Conservation (phyloP, 92 coral and sea anemone species). For the Phenganax stokvisi region DNA sequence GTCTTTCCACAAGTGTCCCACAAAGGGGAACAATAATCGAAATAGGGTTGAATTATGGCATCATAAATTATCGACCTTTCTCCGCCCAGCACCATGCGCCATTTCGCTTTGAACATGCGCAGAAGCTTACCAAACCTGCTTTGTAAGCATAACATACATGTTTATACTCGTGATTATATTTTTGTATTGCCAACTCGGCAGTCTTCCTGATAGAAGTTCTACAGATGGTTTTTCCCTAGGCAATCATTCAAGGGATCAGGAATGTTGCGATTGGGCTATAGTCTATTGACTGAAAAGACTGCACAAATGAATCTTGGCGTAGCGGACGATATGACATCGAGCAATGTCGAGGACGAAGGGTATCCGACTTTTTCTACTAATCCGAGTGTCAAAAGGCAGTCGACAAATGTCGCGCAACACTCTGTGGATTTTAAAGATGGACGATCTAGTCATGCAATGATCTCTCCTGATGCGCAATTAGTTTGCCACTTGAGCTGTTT, state of each 20-base stretch:
- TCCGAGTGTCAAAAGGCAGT: no score
- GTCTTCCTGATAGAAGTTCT: neutral
- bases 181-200: neutral
- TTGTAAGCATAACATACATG: no score
- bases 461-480: neutral
- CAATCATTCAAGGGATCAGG: neutral
- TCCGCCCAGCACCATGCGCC: no score
- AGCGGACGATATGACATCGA: neutral
- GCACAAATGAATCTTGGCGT: neutral
- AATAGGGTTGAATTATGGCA: no score
- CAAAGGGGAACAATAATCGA: no score
- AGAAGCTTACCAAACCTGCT: neutral
- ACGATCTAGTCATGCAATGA: neutral
- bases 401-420: no score
- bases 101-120: no score
- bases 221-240: neutral
- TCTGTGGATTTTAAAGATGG: neutral
- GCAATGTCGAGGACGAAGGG: neutral
- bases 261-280: neutral
- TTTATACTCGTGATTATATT: no score
- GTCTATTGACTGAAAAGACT: neutral
- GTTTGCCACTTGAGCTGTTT: constrained; percentile 48
- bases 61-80: no score
- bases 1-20: no score
- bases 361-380: neutral